These are phyloP conservation scores for Dryobates pubescens DNA, from an alignment of 2,797 vertebrate genomes.

Conservation along the genomic window DNA sequence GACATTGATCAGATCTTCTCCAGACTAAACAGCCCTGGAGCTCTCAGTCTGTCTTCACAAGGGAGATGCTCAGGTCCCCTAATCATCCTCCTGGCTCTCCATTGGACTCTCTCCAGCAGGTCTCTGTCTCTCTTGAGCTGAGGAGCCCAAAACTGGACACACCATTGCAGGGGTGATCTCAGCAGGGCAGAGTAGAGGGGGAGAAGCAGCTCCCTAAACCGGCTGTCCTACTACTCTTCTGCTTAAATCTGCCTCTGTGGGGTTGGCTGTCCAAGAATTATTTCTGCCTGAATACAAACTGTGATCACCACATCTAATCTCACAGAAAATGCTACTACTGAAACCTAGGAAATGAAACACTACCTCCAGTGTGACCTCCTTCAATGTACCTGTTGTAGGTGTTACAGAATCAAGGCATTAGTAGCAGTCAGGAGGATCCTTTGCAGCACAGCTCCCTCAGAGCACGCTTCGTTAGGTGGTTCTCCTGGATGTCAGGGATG, in stretches of 20 bases:
- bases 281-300: background rate
- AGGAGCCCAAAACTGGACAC: too few species aligned
- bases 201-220: too few species aligned
- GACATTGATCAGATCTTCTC: too few species aligned
- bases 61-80: too few species aligned
- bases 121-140: too few species aligned
- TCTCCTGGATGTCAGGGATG: conserved; percentile 83
- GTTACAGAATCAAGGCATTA: conserved; percentile 68
- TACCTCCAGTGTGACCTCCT: background rate
- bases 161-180: too few species aligned
- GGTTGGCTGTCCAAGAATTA: background rate
- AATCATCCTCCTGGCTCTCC: too few species aligned
- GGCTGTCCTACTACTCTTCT: background rate
- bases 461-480: conserved; percentile 78
- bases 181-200: too few species aligned
- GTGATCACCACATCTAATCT: background rate
- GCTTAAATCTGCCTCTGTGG: background rate
- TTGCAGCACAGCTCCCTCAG: conserved; percentile 75
- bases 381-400: conserved; percentile 60
- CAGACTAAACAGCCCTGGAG: too few species aligned
- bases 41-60: too few species aligned
- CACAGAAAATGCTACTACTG: background rate
- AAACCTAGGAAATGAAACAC: background rate
- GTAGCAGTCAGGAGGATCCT: conserved; percentile 78
- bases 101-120: too few species aligned